phyloP scores from a whole-genome alignment of 1,140 invertebrate genomes.

The Lordiphosa collinella region DNA sequence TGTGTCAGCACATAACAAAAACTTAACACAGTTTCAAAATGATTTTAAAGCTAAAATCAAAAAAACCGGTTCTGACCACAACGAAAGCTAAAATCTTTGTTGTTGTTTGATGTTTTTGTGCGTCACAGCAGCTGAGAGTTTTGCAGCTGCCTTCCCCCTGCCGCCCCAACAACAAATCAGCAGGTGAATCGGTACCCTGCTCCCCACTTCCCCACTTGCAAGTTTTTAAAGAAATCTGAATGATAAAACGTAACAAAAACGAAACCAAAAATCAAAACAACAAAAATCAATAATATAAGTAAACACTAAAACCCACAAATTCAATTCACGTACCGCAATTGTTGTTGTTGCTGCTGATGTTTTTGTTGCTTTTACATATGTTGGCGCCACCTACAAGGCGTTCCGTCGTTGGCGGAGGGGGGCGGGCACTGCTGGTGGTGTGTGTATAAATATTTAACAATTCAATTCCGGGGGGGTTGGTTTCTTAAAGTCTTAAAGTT shows the following conservation, averaged over 20 bases:
- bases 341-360: slow-evolving; percentile 23
- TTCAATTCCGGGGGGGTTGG: slow-evolving; percentile 17
- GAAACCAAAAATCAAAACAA: slow-evolving; percentile 22
- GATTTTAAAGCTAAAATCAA: slow-evolving; percentile 11
- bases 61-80: slow-evolving; percentile 39
- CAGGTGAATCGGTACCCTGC: slow-evolving; percentile 29
- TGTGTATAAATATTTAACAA: slow-evolving; percentile 60
- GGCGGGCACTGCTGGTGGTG: slow-evolving; percentile 13
- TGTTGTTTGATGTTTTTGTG: slow-evolving; percentile 10
- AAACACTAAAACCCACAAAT: slow-evolving; percentile 28
- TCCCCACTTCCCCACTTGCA: slow-evolving; percentile 2
- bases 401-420: neutral
- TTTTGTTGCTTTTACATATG: slow-evolving; percentile 56
- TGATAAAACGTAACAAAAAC: slow-evolving; percentile 14
- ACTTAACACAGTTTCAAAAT: slow-evolving; percentile 40
- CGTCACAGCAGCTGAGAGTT: slow-evolving; percentile 37
- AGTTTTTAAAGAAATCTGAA: slow-evolving; percentile 10
- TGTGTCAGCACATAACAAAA: slow-evolving; percentile 4
- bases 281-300: slow-evolving; percentile 39
- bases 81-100: slow-evolving; percentile 22
- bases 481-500: neutral
- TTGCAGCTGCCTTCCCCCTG: slow-evolving; percentile 23
- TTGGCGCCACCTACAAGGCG: slow-evolving; percentile 48
- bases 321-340: slow-evolving; percentile 53
- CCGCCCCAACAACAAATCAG: slow-evolving; percentile 6